Conservation (phyloP, 2,797 vertebrate species). For the Sebastes trivittatus region DNA sequence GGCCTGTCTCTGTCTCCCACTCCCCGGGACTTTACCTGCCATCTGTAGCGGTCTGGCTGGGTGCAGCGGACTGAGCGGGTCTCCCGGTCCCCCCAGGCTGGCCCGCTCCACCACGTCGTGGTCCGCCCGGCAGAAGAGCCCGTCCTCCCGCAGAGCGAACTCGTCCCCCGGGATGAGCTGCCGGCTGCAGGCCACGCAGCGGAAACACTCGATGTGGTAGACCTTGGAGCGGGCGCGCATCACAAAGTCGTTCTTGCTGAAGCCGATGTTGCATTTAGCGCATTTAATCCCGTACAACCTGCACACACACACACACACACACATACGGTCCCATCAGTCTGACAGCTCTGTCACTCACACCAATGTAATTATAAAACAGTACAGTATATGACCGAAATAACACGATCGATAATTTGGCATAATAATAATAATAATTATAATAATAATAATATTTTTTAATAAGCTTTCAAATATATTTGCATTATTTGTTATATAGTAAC, state of each 20-base stretch:
- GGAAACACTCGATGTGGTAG: constrained; percentile 98
- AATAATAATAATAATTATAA: no score
- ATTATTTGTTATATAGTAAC: background rate
- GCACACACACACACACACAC: constrained; percentile 2
- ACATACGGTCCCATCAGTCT: constrained; percentile 4
- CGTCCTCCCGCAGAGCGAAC: constrained; percentile 94
- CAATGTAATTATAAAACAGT: background rate
- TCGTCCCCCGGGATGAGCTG: constrained; percentile 98
- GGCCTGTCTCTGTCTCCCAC: background rate
- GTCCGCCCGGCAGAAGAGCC: constrained; percentile 95
- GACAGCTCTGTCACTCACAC: background rate
- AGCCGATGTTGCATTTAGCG: constrained; percentile 97
- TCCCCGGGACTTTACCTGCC: constrained; percentile 88
- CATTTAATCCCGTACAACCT: constrained; percentile 98
- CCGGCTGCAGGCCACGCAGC: constrained; percentile 96
- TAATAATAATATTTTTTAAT: background rate
- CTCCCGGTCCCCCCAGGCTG: constrained; percentile 86
- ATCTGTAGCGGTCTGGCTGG: constrained; percentile 94
- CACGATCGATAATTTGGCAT: background rate
- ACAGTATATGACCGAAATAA: background rate
- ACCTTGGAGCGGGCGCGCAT: constrained; percentile 97
- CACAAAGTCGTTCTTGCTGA: constrained; percentile 98
- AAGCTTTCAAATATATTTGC: background rate
- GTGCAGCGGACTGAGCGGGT: constrained; percentile 93
- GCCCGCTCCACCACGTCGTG: constrained; percentile 96